Evolutionary conservation across 2,113 vertebrate genomes (phyloP).

Genomic region (Vidua chalybeata): DNA sequence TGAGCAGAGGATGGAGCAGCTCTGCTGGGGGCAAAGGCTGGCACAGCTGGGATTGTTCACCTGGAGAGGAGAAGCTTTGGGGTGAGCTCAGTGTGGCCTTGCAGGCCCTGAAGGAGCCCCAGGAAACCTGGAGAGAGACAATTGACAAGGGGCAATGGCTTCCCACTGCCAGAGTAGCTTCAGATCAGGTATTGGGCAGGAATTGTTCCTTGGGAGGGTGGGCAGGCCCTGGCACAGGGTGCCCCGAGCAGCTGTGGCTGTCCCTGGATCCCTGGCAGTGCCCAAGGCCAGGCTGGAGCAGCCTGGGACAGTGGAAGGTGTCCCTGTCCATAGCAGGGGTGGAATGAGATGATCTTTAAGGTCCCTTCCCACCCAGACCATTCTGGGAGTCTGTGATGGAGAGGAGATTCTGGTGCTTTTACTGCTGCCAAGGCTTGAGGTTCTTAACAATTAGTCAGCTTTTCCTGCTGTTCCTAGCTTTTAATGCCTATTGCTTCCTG

Average conservation of each 20-base stretch:
- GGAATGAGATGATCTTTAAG: accelerated
- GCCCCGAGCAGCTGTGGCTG: background rate
- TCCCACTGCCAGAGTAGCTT: background rate
- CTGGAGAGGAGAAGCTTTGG: background rate
- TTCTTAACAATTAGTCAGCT: background rate
- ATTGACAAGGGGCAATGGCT: background rate
- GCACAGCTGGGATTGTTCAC: background rate
- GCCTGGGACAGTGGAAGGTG: background rate
- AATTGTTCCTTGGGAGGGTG: background rate
- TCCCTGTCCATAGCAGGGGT: background rate
- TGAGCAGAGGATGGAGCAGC: background rate
- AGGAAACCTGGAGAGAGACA: background rate
- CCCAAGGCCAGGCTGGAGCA: background rate
- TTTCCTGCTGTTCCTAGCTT: background rate
- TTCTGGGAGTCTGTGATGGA: background rate
- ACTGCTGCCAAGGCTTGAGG: background rate
- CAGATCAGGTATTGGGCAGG: background rate
- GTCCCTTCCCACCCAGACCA: background rate
- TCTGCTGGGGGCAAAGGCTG: background rate
- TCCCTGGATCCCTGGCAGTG: background rate
- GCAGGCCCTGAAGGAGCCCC: background rate
- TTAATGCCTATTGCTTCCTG: background rate
- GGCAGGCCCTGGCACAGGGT: background rate
- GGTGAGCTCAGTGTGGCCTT: background rate
- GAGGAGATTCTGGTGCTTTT: background rate